Evolutionary conservation across 2,113 vertebrate species (phyloP).

Genomic region (Podilymbus podiceps): DNA sequence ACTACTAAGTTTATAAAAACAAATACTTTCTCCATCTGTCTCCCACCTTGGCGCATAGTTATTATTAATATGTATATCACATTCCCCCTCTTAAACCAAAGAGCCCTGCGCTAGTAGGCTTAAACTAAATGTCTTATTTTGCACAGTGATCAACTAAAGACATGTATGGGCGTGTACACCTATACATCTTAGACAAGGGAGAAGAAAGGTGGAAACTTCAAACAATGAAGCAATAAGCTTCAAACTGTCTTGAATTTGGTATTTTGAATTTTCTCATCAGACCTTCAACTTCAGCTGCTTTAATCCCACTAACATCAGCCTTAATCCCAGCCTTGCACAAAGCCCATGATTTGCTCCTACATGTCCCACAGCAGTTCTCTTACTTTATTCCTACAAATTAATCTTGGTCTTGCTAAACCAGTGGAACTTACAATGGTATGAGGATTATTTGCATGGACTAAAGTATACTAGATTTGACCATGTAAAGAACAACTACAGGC

Average conservation of each 20-base stretch:
- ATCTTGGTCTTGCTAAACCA: background rate
- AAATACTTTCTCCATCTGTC: conserved; percentile 20
- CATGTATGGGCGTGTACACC: rapidly evolving
- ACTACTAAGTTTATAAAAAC: conserved; percentile 23
- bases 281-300: background rate
- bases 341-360: background rate
- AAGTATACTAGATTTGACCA: background rate
- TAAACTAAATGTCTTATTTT: background rate
- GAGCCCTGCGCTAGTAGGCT: background rate
- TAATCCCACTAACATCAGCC: background rate
- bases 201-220: background rate
- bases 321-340: background rate
- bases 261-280: background rate
- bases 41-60: background rate
- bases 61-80: background rate
- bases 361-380: background rate
- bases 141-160: background rate
- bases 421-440: background rate
- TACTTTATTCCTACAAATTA: background rate
- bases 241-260: background rate
- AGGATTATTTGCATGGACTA: background rate
- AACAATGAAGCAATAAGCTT: background rate
- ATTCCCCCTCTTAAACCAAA: background rate
- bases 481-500: background rate
- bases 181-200: background rate